A percentile compares a stretch with the other conserved stretches of the same genome.
phyloP scores from a whole-genome alignment of 1,140 invertebrate genomes.

The Drosophila burlai region DNA sequence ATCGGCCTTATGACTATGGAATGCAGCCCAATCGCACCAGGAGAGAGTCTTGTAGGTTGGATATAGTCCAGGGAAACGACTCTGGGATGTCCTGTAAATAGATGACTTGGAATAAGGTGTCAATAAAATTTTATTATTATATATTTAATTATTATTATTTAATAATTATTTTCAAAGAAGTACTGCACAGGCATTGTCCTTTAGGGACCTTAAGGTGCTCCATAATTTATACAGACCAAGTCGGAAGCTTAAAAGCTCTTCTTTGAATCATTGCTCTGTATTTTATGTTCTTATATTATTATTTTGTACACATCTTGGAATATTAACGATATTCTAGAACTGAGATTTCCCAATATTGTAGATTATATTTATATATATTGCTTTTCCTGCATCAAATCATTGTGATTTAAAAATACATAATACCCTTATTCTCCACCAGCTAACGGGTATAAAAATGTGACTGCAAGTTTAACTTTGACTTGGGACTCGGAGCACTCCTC shows the following conservation, averaged over 20 bases:
- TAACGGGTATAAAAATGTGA: conserved; percentile 52
- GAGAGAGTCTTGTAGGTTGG: not conserved
- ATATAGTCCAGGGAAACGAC: not conserved
- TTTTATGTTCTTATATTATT: too few species aligned
- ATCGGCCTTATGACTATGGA: conserved; percentile 77
- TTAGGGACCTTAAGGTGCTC: not conserved
- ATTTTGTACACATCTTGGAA: not conserved
- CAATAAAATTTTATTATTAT: too few species aligned
- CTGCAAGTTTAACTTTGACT: conserved; percentile 26
- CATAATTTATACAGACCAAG: not conserved
- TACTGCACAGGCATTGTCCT: not conserved
- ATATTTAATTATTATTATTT: too few species aligned
- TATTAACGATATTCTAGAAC: not conserved
- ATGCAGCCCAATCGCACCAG: conserved; percentile 79
- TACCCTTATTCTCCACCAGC: not conserved
- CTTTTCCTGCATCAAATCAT: too few species aligned
- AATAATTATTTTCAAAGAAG: not conserved
- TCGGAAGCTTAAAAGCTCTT: rapidly evolving
- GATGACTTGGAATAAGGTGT: too few species aligned
- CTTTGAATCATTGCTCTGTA: not conserved
- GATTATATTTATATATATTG: too few species aligned
- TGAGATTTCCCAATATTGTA: too few species aligned
- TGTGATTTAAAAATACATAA: not conserved
- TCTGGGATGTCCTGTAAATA: not conserved
- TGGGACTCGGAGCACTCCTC: conserved; percentile 12